Percentiles rank a stretch among this genome's conserved stretches.
Conservation (phyloP, 2,113 vertebrate genomes). For the Hylia prasina region DNA sequence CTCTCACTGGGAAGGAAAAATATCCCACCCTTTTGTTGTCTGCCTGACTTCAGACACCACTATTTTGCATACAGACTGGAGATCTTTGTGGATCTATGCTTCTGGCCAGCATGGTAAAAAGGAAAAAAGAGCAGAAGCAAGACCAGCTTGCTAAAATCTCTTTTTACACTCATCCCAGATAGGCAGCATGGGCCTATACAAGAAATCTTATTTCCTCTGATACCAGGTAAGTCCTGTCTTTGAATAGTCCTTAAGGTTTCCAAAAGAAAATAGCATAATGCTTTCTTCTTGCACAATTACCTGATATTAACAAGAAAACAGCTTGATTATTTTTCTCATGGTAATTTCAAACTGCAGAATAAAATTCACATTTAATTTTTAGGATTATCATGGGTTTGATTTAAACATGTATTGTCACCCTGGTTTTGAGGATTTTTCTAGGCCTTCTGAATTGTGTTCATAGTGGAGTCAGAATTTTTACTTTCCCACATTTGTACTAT, state of each 20-base stretch:
- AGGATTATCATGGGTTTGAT: not conserved
- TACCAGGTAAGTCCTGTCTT: not conserved
- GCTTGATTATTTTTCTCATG: not conserved
- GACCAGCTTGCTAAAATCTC: rapidly evolving
- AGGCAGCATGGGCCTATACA: not conserved
- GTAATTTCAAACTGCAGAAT: not conserved
- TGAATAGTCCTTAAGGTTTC: not conserved
- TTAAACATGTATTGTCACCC: too few relatives aligned
- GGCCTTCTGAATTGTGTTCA: too few relatives aligned
- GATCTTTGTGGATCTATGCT: not conserved
- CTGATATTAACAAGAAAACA: not conserved
- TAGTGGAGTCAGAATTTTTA: too few relatives aligned
- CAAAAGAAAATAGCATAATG: not conserved
- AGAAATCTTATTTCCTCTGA: not conserved
- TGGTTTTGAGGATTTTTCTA: too few relatives aligned
- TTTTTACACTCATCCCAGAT: not conserved
- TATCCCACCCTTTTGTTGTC: rapidly evolving
- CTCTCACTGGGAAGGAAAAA: not conserved
- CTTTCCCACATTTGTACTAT: too few relatives aligned
- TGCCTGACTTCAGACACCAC: not conserved
- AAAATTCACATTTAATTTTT: not conserved
- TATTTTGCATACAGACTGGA: rapidly evolving
- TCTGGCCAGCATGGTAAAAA: not conserved
- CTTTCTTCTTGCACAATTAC: not conserved
- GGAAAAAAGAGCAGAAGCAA: not conserved